Evolutionary conservation across 1,140 invertebrate species (phyloP), one percentile per base, ranked within the genome.

Genomic region (Hycleus phaleratus): DNA sequence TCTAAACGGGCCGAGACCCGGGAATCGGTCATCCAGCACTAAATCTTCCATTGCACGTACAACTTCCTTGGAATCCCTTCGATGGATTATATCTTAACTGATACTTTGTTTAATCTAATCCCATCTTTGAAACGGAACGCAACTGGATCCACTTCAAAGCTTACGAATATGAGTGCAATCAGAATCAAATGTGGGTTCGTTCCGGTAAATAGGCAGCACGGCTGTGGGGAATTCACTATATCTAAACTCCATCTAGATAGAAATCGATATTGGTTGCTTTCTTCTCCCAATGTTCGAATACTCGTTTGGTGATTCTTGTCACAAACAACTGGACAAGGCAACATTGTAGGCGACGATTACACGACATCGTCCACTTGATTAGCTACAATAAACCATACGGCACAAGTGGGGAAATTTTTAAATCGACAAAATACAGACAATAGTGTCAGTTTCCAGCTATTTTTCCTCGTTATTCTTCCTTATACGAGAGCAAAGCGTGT

Each of bases 151-250:
- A 60, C 62, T 64, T 61, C 59, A 61, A 58, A 64, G 62, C 59
- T 61, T 61, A 61, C 59, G 51, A 64, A 64, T 62, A 64, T 62
- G 63, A 64, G 59, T 59, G 57, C 63, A 64, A 64, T 64, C 63
- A 64, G 60, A 64, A 64, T 64, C 62, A 61, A 64, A 64, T 64
- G 63, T 62, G 63, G 63, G 63, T 62, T 64, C 63, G 60, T 64
- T 64, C 48, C 60, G 55, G 63, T 61, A 64, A 64, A 62, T 64
- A 64, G 63, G 56, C 63, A 51, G 55, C 26, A 46, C 25, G 7
- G 18, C 32, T 5, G 32, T 49, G 55, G 45, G 38, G 56, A 51
- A 64, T 61, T 51, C 62, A 52, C 51, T 56, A 54, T 32, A 40
- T 49, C 53, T 49, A 56, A 46, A 49, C 49, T 49, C 11, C 32